Percentiles rank a stretch among this genome's conserved stretches.
Conservation (phyloP, 2,113 vertebrate genomes). For the Empidonax traillii region DNA sequence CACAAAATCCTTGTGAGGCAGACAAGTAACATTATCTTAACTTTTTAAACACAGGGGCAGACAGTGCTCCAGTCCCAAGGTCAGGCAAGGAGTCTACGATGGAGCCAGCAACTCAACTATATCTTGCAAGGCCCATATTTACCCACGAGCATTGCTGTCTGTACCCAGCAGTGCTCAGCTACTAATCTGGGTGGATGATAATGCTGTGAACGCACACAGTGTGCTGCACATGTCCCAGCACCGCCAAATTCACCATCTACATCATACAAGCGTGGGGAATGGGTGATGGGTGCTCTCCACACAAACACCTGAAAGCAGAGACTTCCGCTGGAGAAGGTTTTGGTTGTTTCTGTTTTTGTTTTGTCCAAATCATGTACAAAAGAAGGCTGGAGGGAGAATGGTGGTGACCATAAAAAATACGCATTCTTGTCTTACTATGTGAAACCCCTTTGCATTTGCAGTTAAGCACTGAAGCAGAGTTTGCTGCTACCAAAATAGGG, state of each 20-base stretch:
- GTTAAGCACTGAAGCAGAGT: conserved; percentile 32
- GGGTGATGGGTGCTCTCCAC: not conserved
- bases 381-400: not conserved
- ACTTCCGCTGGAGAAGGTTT: not conserved
- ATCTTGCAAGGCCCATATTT: not conserved
- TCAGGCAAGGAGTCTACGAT: not conserved
- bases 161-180: not conserved
- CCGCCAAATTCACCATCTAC: accelerated
- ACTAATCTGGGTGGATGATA: not conserved
- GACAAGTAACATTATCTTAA: conserved; percentile 35
- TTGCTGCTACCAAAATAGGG: not conserved
- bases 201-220: not conserved
- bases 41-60: not conserved
- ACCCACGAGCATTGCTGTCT: not conserved
- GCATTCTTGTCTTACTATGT: not conserved
- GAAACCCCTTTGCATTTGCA: conserved; percentile 55
- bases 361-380: not conserved
- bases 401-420: not conserved
- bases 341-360: not conserved
- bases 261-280: accelerated
- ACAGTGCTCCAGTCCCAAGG: conserved; percentile 38
- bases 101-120: not conserved
- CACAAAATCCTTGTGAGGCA: not conserved
- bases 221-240: not conserved
- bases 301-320: not conserved